These are phyloP conservation scores for Corydoras sp. DNA, from an alignment of 2,113 vertebrate species.

Conservation along the genomic window DNA sequence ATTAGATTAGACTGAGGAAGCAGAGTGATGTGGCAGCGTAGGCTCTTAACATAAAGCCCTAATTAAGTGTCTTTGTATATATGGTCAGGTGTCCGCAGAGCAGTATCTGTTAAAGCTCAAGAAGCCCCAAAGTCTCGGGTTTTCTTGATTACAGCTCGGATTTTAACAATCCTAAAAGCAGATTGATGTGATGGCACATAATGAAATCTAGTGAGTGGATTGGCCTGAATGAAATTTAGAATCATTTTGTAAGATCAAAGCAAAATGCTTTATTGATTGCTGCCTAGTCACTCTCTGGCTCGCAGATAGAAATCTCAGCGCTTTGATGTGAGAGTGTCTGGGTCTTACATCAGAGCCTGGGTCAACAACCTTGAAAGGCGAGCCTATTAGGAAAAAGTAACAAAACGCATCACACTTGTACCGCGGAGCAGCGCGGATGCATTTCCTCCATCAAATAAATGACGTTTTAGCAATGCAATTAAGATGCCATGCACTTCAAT, in stretches of 20 bases:
- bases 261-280: conserved; percentile 47
- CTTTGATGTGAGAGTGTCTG: conserved; percentile 73
- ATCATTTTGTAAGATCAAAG: conserved; percentile 48
- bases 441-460: conserved; percentile 27
- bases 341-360: conserved; percentile 72
- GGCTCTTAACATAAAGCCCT: no score
- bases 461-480: conserved; percentile 23
- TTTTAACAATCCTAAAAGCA: conserved; percentile 37
- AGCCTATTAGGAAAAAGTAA: conserved; percentile 64
- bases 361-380: conserved; percentile 70
- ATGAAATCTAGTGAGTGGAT: conserved; percentile 42
- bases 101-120: neutral
- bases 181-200: conserved; percentile 43
- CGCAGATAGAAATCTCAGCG: conserved; percentile 47
- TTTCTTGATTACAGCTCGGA: conserved; percentile 26
- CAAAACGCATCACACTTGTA: conserved; percentile 35
- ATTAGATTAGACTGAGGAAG: no score
- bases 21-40: no score
- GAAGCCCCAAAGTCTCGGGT: conserved; percentile 4
- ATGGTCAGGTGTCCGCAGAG: no score
- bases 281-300: conserved; percentile 48
- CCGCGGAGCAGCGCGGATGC: conserved; percentile 23
- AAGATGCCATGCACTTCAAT: conserved; percentile 28
- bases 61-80: no score
- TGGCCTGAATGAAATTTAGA: conserved; percentile 46